Percentiles rank a stretch among this genome's conserved stretches.
Evolutionary conservation across 2,113 vertebrate species (phyloP).

Genomic region (Nothocercus julius): DNA sequence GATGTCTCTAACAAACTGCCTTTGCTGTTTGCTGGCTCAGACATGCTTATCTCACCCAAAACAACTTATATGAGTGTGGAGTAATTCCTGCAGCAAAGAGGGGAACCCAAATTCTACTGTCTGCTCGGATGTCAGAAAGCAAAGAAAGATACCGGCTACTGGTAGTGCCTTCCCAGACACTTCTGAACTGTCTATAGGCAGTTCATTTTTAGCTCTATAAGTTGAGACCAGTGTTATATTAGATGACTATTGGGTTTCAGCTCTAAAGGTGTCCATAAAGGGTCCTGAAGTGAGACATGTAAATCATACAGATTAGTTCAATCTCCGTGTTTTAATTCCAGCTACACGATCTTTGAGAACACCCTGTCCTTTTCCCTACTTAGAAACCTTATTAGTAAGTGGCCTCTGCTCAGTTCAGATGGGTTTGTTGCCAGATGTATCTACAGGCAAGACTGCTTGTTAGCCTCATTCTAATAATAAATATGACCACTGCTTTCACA

Average conservation of each 20-base stretch:
- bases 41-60: background rate
- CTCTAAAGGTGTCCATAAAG: background rate
- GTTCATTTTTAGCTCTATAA: background rate
- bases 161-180: background rate
- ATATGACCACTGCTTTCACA: slow-evolving; percentile 39
- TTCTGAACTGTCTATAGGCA: background rate
- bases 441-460: slow-evolving; percentile 35
- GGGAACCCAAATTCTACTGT: background rate
- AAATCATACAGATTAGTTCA: background rate
- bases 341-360: slow-evolving; percentile 29
- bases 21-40: background rate
- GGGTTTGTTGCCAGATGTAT: slow-evolving; percentile 54
- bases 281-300: background rate
- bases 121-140: background rate
- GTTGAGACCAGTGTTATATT: background rate
- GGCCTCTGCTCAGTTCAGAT: background rate
- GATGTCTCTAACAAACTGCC: background rate
- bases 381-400: slow-evolving; percentile 19
- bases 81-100: background rate
- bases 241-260: background rate
- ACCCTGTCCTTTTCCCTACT: slow-evolving; percentile 44
- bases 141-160: background rate
- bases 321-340: slow-evolving; percentile 14
- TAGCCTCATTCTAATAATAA: slow-evolving; percentile 60
- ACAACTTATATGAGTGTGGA: background rate